Percentiles rank a stretch among this genome's conserved stretches.
Evolutionary conservation across 2,888 invertebrate genomes (phyloP).

Genomic region (Mimachlamys varia): DNA sequence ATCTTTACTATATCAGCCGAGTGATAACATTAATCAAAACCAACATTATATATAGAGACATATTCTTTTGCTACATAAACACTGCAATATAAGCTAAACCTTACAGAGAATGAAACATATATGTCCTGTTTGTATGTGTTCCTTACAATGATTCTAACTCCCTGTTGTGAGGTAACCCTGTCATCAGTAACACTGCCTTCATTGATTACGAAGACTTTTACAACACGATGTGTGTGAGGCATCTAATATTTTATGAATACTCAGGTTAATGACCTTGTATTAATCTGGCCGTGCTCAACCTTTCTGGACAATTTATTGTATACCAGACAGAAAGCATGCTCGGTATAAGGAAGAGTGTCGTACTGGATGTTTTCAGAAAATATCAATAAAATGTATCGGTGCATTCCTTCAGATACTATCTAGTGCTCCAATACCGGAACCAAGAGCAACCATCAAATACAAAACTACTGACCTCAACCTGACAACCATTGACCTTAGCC

Average conservation of each 20-base stretch:
- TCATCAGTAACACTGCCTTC: too few relatives aligned
- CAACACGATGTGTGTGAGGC: neutral
- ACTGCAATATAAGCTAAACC: too few relatives aligned
- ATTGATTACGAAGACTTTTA: neutral
- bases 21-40: too few relatives aligned
- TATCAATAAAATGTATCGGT: neutral
- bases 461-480: neutral
- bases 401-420: neutral
- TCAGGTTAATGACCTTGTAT: neutral
- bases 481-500: too few relatives aligned
- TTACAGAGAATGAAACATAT: too few relatives aligned
- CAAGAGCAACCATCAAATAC: neutral
- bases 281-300: neutral
- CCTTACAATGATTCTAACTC: too few relatives aligned
- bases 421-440: neutral
- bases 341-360: neutral
- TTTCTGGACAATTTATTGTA: neutral
- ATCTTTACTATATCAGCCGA: too few relatives aligned
- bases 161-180: too few relatives aligned
- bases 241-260: neutral
- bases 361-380: neutral
- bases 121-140: too few relatives aligned
- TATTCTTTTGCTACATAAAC: too few relatives aligned
- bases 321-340: neutral
- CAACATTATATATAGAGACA: too few relatives aligned